These are phyloP conservation scores for Hylyphantes graminicola DNA, from an alignment of 1,140 invertebrate species.

Conservation along the genomic window DNA sequence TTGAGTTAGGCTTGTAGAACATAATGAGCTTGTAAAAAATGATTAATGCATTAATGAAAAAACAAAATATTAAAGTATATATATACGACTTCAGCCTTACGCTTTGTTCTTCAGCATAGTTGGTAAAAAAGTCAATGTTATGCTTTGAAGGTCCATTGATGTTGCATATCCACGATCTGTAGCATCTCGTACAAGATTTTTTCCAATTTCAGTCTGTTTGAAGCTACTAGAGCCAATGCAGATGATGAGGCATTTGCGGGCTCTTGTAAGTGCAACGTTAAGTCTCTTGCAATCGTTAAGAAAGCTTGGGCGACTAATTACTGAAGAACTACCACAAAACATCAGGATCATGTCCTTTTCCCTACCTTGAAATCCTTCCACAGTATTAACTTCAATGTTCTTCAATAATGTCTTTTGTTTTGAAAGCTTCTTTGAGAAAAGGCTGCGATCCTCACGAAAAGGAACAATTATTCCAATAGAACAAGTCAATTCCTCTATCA, in stretches of 20 bases:
- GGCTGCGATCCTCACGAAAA: conserved; percentile 76
- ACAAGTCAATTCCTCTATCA: conserved; percentile 44
- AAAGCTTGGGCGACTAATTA: conserved; percentile 69
- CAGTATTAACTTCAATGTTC: conserved; percentile 79
- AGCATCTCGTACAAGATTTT: conserved; percentile 55
- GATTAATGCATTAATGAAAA: no score
- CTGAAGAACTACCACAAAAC: conserved; percentile 81
- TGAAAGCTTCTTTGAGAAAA: not conserved
- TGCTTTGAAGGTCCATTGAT: no score
- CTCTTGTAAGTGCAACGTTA: conserved; percentile 85
- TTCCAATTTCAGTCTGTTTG: conserved; percentile 55
- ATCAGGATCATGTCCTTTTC: conserved; percentile 90
- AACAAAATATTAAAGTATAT: no score
- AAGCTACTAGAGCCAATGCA: conserved; percentile 75
- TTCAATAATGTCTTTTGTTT: conserved; percentile 16
- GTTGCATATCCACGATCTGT: not conserved
- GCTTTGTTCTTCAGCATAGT: no score
- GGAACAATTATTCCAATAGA: conserved; percentile 78
- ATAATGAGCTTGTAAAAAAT: no score
- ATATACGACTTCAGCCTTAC: no score
- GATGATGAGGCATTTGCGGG: conserved; percentile 75
- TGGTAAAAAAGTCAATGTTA: no score
- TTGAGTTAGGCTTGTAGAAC: no score
- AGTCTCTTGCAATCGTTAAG: conserved; percentile 77
- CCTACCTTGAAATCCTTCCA: conserved; percentile 92